Percentiles rank a stretch among this genome's conserved stretches.
These are phyloP conservation scores for Melipona beecheii DNA, from an alignment of 2,888 invertebrate species.

Conservation along the genomic window DNA sequence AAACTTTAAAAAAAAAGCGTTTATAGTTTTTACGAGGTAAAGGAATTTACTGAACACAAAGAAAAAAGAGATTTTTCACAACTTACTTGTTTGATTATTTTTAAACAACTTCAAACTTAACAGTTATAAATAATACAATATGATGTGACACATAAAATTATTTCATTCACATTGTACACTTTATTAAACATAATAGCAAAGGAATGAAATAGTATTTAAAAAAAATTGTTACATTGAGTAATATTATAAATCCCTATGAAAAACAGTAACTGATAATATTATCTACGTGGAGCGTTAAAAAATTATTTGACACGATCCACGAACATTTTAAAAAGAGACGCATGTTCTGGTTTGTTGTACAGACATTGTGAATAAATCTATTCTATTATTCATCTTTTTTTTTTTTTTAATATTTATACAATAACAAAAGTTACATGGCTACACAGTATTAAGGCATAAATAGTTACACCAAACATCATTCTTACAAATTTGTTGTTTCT, in stretches of 20 bases:
- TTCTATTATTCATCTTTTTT: slow-evolving; percentile 30
- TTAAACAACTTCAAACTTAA: slow-evolving; percentile 42
- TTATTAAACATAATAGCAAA: slow-evolving; percentile 54
- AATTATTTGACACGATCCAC: neutral
- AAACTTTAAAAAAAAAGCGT: neutral
- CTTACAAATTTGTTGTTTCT: slow-evolving; percentile 47
- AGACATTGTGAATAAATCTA: slow-evolving; percentile 44
- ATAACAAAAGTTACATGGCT: slow-evolving; percentile 51
- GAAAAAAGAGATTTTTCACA: neutral
- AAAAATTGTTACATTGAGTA: slow-evolving; percentile 41
- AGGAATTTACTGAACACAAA: neutral
- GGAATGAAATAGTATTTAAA: slow-evolving; percentile 46
- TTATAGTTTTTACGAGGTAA: neutral
- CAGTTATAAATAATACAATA: slow-evolving; percentile 51
- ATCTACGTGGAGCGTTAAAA: slow-evolving; percentile 16
- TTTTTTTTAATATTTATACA: slow-evolving; percentile 27
- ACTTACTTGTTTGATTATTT: slow-evolving; percentile 31
- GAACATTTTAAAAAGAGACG: neutral
- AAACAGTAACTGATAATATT: slow-evolving; percentile 29
- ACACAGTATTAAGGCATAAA: slow-evolving; percentile 59
- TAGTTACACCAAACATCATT: slow-evolving; percentile 48
- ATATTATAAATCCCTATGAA: slow-evolving; percentile 37
- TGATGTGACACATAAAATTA: slow-evolving; percentile 39
- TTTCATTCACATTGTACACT: slow-evolving; percentile 53
- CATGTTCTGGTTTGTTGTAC: slow-evolving; percentile 13